Base-by-base conservation (phyloP, 2,113 vertebrate species). In the Anoura caudifer region DNA sequence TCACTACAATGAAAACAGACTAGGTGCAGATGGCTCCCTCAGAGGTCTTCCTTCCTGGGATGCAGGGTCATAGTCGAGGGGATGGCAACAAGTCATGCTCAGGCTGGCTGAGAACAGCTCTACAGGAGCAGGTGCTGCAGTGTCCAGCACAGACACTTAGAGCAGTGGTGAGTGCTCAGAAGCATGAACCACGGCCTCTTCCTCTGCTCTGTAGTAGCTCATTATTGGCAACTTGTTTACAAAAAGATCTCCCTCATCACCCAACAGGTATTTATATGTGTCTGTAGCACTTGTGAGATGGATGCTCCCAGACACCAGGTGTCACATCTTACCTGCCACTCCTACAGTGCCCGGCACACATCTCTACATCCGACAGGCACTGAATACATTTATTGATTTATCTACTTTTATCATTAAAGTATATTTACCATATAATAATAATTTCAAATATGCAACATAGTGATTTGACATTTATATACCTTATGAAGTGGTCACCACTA, bases 21-120 rank as follows among this genome's bases (percentile, higher is more conserved):
- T 11, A 2, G n/a, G 54, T 65, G 20, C 75, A 73, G 61, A 47
- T 8, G 24, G 76, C 54, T 83, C 65, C 63, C 31, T 85, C 9
- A 9, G 54, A 90, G n/a, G 41, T 73, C 94, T n/a, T 77, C 77
- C 45, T 92, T 81, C 54, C 69, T 86, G n/a, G 8, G 69, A 73
- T 69, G 56, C 10, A 20, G 1, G 22, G 4, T 76, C 15, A 65
- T 72, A 79, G 77, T 33, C 22, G 10, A 20, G 56, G 72, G 73
- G 45, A 47, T 16, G 83, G 15, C 54, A 33, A 12, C 8, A 14
- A 3, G 56, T 61, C 45, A 76, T 12, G 33, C 43, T 33, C 14
- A 7, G 1, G 11, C 16, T 47, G 73, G 38, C 61, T 73, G 81
- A 22, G 54, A 33, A 52, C 70, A 7, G 38, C 85, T 79, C 54